These are phyloP conservation scores for Luperina testacea DNA, from an alignment of 2,888 invertebrate genomes.

Conservation along the genomic window DNA sequence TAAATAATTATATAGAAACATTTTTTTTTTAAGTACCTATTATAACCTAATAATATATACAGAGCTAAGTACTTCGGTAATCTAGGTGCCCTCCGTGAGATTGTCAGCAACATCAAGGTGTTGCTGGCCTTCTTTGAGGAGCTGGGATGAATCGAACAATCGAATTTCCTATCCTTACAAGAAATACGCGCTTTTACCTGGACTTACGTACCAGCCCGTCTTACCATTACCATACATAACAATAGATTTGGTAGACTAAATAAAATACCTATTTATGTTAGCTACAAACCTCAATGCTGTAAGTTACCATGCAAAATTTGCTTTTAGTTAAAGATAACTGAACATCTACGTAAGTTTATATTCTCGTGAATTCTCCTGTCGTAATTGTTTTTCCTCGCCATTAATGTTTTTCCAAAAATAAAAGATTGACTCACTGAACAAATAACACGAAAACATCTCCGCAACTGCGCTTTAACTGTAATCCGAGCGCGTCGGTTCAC, in stretches of 20 bases:
- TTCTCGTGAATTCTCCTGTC: neutral
- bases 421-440: conserved; percentile 17
- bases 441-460: conserved; percentile 46
- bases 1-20: neutral
- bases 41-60: neutral
- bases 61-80: neutral
- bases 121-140: too few species aligned
- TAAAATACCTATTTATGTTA: neutral
- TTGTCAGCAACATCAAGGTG: too few species aligned
- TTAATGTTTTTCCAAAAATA: conserved; percentile 35
- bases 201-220: neutral
- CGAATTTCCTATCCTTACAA: neutral
- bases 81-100: neutral
- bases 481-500: conserved; percentile 53
- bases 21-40: neutral
- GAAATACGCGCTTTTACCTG: neutral
- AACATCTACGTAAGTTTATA: conserved; percentile 20
- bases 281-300: neutral
- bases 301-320: neutral
- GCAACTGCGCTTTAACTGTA: conserved; percentile 60
- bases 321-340: neutral
- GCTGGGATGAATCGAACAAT: neutral
- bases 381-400: neutral
- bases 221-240: too few species aligned
- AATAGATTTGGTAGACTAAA: neutral